phyloP scores from a whole-genome alignment of 2,797 vertebrate species.

The Phataginus tricuspis region DNA sequence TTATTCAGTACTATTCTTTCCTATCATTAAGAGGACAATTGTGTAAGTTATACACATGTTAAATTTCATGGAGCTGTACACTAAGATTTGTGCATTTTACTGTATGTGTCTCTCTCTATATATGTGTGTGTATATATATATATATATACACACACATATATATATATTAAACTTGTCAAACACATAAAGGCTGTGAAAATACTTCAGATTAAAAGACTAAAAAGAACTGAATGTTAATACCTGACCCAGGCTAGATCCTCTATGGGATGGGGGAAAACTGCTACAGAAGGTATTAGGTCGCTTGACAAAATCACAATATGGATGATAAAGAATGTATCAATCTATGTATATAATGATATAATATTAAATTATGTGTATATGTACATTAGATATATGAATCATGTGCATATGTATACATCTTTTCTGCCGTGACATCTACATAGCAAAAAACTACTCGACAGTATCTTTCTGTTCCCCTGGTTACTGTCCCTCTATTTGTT shows the following conservation, averaged over 20 bases:
- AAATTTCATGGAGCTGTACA: no score
- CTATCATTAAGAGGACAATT: neutral
- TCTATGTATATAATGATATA: neutral
- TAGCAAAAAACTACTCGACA: neutral
- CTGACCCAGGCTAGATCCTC: neutral
- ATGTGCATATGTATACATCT: neutral
- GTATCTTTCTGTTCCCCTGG: neutral
- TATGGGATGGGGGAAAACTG: neutral
- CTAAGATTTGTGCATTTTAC: no score
- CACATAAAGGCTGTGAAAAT: neutral
- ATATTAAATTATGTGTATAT: neutral
- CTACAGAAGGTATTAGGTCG: neutral
- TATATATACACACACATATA: neutral
- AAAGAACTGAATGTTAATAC: neutral
- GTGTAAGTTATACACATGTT: neutral
- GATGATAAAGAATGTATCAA: neutral
- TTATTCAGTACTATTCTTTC: neutral
- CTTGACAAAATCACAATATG: neutral
- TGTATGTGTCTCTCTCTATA: no score
- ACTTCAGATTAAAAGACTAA: slow-evolving; percentile 24
- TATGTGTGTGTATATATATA: neutral
- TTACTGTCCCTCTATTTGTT: neutral
- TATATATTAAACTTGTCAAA: neutral
- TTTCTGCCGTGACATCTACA: neutral
- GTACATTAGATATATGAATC: neutral